phyloP scores from a whole-genome alignment of 64 coral and sea anemone species.

The Dendronephthya gigantea region DNA sequence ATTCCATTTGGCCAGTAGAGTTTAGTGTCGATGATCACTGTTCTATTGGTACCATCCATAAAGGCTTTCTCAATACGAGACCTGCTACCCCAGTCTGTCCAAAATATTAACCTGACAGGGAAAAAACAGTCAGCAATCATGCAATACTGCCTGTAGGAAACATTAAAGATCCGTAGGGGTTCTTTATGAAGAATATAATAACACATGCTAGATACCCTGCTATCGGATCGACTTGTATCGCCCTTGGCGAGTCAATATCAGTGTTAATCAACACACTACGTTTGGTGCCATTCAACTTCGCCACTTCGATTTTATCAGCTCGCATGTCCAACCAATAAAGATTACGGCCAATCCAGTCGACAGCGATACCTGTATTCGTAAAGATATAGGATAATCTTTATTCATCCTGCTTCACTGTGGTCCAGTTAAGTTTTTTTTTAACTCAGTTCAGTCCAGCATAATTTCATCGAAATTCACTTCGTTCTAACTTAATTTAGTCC shows the following conservation, averaged over 20 bases:
- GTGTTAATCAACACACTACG: slow-evolving; percentile 53
- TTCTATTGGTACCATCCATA: slow-evolving; percentile 41
- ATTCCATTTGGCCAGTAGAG: slow-evolving; percentile 49
- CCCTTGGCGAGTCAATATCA: slow-evolving; percentile 59
- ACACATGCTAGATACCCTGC: slow-evolving; percentile 56
- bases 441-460: neutral
- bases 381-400: neutral
- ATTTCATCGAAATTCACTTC: too few relatives aligned
- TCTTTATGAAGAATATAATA: neutral
- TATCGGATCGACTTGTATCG: slow-evolving; percentile 65
- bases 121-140: neutral
- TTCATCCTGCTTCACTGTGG: neutral
- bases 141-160: too few relatives aligned
- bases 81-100: slow-evolving; percentile 42
- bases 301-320: slow-evolving; percentile 61
- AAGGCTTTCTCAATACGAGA: slow-evolving; percentile 44
- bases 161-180: too few relatives aligned
- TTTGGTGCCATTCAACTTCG: slow-evolving; percentile 54
- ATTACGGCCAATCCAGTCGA: slow-evolving; percentile 84
- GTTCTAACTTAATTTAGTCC: too few relatives aligned
- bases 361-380: slow-evolving; percentile 57
- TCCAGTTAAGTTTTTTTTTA: neutral
- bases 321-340: slow-evolving; percentile 88
- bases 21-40: slow-evolving; percentile 10
- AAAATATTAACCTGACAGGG: slow-evolving; percentile 34